Base-by-base conservation (phyloP, 2,888 invertebrate genomes). In the Esperia sulphurella region DNA sequence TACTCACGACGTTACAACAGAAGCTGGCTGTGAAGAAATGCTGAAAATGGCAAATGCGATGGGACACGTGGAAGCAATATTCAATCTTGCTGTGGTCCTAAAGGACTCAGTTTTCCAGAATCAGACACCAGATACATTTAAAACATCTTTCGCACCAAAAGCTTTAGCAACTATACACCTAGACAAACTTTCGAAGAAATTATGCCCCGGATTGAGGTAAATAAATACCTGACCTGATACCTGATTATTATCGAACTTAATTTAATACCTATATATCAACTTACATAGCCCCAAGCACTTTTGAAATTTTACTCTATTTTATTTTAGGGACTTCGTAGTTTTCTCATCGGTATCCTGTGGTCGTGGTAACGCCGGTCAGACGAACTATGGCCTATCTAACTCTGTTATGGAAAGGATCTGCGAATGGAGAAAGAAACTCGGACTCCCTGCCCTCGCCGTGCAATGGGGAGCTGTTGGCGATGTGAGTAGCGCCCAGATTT, bases 401-500 rank as follows among this genome's bases (percentile, higher is more conserved):
- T 96, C 96, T 0, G 92, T 95, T 4, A 96, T 97, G 96, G 97
- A 97, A 78, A 91, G 96, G 57, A 93, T 97, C 58, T 95, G 95
- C 70, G 97, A 96, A 76, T 84, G 90, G 65, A 92, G 96, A 55
- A 89, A 89, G 64, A 80, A 78, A 48, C 92, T 93, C 7, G 95
- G 95, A 0, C 88, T 94, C 0, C 95, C 96, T 0, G 97, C 92
- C 0, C 79, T 96, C 51, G 97, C 97, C 1, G 93, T 98, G 8
- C 96, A 98, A 75, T 98, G 97, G 97, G 97, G 98, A 35, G 97
- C 97, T 35, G 92, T 98, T 45, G 98, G 97, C 46, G 97, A 98
- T 79, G 95, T 95, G 48, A 94, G 94, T 65, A n/a, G n/a, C n/a
- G n/a, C n/a, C n/a, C n/a, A n/a, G n/a, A n/a, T n/a, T n/a, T n/a